Conservation (phyloP, 2,113 vertebrate species). For the Sinocyclocheilus maitianheensis region DNA sequence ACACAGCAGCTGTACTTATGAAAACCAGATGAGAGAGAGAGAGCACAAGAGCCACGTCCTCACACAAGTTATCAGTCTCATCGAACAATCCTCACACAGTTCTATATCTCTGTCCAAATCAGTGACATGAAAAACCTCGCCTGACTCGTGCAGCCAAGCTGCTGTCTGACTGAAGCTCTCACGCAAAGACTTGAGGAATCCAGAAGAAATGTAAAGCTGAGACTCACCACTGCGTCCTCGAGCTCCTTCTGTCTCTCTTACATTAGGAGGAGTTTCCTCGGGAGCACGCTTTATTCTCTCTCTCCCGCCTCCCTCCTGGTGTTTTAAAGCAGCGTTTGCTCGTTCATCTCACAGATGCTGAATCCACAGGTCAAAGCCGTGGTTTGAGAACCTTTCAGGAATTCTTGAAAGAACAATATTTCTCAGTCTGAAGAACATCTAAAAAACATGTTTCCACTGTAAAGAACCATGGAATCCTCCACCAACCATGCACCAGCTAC, state of each 20-base stretch:
- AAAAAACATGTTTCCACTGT: no score
- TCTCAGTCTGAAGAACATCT: no score
- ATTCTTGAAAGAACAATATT: no score
- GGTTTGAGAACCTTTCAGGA: not conserved
- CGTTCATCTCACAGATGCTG: not conserved
- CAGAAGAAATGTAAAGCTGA: not conserved
- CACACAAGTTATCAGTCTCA: not conserved
- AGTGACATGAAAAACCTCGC: not conserved
- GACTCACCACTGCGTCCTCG: constrained; percentile 44
- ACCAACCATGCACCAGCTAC: no score
- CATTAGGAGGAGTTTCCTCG: not conserved
- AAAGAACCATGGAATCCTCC: no score
- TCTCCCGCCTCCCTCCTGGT: not conserved
- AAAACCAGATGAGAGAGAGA: not conserved
- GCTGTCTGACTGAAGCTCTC: not conserved
- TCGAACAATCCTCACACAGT: not conserved
- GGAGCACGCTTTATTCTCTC: not conserved
- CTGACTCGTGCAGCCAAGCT: not conserved
- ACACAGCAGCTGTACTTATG: not conserved
- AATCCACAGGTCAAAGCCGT: not conserved
- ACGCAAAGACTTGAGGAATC: not conserved
- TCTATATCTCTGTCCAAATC: not conserved
- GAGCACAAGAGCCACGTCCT: constrained; percentile 1
- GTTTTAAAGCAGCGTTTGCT: not conserved
- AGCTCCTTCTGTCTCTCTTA: not conserved